Evolutionary conservation across 2,888 invertebrate species (phyloP).

Genomic region (Chirona hameri): DNA sequence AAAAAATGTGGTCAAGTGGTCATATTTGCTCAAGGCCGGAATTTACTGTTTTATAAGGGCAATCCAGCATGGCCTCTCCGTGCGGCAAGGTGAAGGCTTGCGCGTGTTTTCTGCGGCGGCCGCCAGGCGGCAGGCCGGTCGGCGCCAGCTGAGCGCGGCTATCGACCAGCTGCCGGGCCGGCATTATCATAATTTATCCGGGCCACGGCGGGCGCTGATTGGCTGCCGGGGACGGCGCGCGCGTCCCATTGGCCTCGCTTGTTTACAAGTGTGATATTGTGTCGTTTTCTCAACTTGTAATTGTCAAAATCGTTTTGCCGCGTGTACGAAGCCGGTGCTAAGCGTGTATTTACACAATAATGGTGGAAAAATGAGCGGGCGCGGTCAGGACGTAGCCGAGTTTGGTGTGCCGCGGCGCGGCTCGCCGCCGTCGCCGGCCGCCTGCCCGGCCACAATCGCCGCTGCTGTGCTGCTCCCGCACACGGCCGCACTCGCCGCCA

Average conservation of each 20-base stretch:
- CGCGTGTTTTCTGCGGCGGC: background rate
- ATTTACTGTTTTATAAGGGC: slow-evolving; percentile 24
- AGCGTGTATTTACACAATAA: slow-evolving; percentile 28
- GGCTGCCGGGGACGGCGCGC: background rate
- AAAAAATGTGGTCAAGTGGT: slow-evolving; percentile 7
- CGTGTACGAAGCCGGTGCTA: slow-evolving; percentile 9
- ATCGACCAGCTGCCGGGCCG: slow-evolving; percentile 27
- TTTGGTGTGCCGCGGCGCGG: background rate
- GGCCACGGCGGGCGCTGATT: slow-evolving; percentile 4
- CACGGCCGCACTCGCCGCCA: slow-evolving; percentile 25
- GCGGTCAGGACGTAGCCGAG: background rate
- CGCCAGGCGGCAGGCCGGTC: background rate
- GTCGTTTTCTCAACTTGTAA: slow-evolving; percentile 25
- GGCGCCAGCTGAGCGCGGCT: slow-evolving; percentile 12
- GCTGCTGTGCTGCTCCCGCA: slow-evolving; percentile 12
- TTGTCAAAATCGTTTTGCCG: slow-evolving; percentile 28
- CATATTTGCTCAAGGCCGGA: slow-evolving; percentile 11
- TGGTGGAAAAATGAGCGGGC: slow-evolving; percentile 27
- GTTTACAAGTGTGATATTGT: slow-evolving; percentile 29
- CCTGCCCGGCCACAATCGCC: background rate
- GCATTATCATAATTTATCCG: slow-evolving; percentile 28
- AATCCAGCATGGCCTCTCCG: background rate
- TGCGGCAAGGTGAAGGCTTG: slow-evolving; percentile 2
- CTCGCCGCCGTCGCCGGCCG: slow-evolving; percentile 9
- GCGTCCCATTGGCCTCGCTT: background rate